Conservation (phyloP, 2,797 vertebrate species). For the Enteromius treurensis region DNA sequence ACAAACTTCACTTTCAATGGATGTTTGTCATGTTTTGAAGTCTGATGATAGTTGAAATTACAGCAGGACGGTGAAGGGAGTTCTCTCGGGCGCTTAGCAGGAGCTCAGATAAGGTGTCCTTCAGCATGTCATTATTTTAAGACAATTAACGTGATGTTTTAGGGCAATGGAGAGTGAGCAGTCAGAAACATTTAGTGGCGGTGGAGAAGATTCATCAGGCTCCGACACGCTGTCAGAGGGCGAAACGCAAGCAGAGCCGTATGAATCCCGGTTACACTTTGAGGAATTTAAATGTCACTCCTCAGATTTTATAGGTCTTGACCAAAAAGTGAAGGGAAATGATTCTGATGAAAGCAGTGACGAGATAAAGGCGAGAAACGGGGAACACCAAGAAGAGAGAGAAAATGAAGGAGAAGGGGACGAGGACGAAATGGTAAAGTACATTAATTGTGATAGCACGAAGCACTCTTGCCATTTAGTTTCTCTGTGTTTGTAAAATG, state of each 20-base stretch:
- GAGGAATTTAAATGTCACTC: conserved; percentile 20
- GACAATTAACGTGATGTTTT: conserved; percentile 24
- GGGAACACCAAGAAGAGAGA: conserved; percentile 45
- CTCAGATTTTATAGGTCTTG: conserved; percentile 48
- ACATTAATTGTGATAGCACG: not conserved
- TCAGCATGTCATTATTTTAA: not conserved
- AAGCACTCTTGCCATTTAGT: not conserved
- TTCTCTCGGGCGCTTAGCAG: not conserved
- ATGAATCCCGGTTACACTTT: conserved; percentile 23
- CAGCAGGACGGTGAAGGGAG: not conserved
- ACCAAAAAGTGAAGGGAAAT: conserved; percentile 35
- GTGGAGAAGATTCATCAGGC: conserved; percentile 56
- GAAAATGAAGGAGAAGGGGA: conserved; percentile 64
- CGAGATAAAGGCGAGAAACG: conserved; percentile 49
- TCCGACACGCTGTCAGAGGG: conserved; percentile 68
- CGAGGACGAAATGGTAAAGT: conserved; percentile 77
- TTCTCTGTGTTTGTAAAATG: not conserved
- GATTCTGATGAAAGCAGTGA: conserved; percentile 31
- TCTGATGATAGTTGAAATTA: not conserved
- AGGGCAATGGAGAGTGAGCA: conserved; percentile 56
- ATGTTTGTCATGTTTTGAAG: not conserved
- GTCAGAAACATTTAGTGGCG: conserved; percentile 43
- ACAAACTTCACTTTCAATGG: conserved; percentile 13
- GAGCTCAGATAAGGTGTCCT: not conserved
- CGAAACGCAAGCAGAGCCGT: conserved; percentile 45